Evolutionary conservation across 2,113 vertebrate genomes (phyloP), one percentile per base, ranked within the genome.

Genomic region (Glaucidium brasilianum): DNA sequence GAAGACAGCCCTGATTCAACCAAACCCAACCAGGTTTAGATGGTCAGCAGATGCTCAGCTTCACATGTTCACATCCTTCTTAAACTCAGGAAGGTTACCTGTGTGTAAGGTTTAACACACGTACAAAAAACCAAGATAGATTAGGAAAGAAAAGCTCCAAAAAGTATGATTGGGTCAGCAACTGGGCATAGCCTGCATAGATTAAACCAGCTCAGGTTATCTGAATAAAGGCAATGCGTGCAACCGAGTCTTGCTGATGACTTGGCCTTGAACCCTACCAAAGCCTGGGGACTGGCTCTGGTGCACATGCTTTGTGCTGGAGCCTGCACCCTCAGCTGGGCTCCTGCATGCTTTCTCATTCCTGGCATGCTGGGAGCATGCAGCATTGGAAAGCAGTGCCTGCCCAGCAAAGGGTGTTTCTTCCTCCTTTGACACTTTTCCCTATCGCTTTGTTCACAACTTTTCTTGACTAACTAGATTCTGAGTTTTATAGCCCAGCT

Each of bases 261-360:
- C 11, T 32, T 22, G 35, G 27, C 17, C 43, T 58, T 52, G 59
- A 55, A 34, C 23, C 15, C 26, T 30, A 0, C 17, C 4, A 7
- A 74, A 68, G 47, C 35, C 50, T 1, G 1, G 35, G 27, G 50
- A 49, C 37, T 15, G 14, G 10, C 39, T 60, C 29, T 72, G 17
- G 3, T 77, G 20, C 43, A 20, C 0, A 0, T 1, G 1, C 13
- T 21, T 21, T 71, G 22, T 37, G 23, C 1, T 43, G 27, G 35
- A 49, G 4, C 15, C 50, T 69, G 18, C 20, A 21, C 32, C 13
- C 7, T 72, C 17, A 2, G 21, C 23, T 29, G 50, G 15, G 20
- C 8, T 49, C 23, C 53, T 39, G 15, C 47, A 12, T 8, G 6
- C 12, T 37, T 74, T 45, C 60, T 17, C 17, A 8, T 43, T 43